Evolutionary conservation across 1,140 invertebrate species (phyloP), one percentile per base, ranked within the genome.

Genomic region (Diprion similis): DNA sequence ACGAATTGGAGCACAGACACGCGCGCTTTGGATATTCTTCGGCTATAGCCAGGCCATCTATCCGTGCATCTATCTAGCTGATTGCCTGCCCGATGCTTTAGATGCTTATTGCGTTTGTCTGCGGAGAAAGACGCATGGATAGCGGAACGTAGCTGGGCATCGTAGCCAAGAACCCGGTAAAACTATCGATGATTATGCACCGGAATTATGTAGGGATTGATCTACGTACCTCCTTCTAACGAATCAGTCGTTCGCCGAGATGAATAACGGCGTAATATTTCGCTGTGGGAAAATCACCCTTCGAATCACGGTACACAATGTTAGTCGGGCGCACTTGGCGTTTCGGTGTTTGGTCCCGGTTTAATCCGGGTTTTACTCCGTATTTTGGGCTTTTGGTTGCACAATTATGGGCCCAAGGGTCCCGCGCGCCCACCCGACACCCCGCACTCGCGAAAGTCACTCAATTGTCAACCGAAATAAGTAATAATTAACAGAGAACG

Each of bases 351-450:
- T 59, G 51, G 51, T 59, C 51, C 51, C 51, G 51, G 51, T 59
- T 59, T 59, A 15, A 59, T 8, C 51, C 11, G 51, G 9, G n/a
- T 15, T 59, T 59, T 59, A 8, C n/a, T 59, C 6, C 6, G 3
- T 59, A 59, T 9, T 59, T 59, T 59, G 51, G 51, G 51, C 51
- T 59, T 59, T 59, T 59, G 51, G 66, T 47, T 45, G 66, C 51
- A 74, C 71, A 66, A 46, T 77, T 77, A 70, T 45, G 74, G 77
- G 78, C 71, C 73, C 77, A 79, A 76, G 75, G 72, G 74, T 75
- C 76, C 67, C 75, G 70, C 75, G 78, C 74, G 77, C 71, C 76
- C 75, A 72, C 78, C 78, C 80, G 77, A 80, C 77, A 74, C 75
- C 77, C 77, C 76, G 74, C 75, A 76, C 73, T 76, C 66, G 69